These are phyloP conservation scores for Siniperca undulata DNA, from an alignment of 2,797 vertebrate genomes.

Conservation along the genomic window DNA sequence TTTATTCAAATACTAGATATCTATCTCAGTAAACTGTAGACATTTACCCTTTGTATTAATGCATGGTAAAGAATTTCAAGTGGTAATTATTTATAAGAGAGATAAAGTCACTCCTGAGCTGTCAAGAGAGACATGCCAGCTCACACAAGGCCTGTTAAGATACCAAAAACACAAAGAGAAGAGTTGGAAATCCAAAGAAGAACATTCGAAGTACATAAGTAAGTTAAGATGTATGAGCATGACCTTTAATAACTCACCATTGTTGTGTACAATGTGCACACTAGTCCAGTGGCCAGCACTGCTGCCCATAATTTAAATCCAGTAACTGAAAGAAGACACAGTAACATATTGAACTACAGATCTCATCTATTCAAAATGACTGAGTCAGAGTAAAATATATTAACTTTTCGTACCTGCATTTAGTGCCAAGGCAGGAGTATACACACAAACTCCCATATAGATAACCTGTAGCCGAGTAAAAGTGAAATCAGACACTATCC, in stretches of 20 bases:
- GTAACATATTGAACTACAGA: not conserved
- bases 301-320: conserved; percentile 90
- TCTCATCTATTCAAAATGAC: not conserved
- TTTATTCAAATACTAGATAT: not conserved
- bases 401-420: conserved; percentile 86
- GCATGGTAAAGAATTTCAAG: not conserved
- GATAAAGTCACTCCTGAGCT: not conserved
- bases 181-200: not conserved
- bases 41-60: not conserved
- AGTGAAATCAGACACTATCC: conserved; percentile 5
- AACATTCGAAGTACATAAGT: not conserved
- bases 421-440: conserved; percentile 93
- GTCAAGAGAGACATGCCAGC: not conserved
- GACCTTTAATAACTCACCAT: conserved; percentile 81
- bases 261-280: conserved; percentile 90
- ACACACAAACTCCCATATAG: conserved; percentile 94
- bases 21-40: not conserved
- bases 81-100: not conserved
- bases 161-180: not conserved
- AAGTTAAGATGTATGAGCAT: not conserved
- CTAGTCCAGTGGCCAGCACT: conserved; percentile 89
- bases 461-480: conserved; percentile 85
- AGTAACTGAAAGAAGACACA: conserved; percentile 85
- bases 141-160: not conserved
- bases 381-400: not conserved